Percentiles rank a stretch among this genome's conserved stretches.
phyloP scores from a whole-genome alignment of 92 coral and sea anemone genomes.

The Phenganax stokvisi region DNA sequence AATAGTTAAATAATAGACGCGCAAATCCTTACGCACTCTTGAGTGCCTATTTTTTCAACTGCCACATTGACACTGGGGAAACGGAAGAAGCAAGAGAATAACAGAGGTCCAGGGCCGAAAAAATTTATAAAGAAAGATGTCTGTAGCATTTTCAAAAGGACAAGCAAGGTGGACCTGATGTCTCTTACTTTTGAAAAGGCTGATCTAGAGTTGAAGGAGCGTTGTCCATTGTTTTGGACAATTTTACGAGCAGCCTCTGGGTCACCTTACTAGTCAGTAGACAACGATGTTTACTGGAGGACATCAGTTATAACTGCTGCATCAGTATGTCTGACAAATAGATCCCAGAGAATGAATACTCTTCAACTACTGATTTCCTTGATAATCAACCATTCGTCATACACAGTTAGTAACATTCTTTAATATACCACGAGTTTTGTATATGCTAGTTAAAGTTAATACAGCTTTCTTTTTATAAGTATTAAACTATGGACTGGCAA shows the following conservation, averaged over 20 bases:
- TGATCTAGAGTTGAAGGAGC: constrained; percentile 20
- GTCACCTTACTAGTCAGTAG: background rate
- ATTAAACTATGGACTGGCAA: background rate
- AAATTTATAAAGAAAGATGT: constrained; percentile 30
- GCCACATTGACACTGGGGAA: background rate
- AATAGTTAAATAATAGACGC: no score
- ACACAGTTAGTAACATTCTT: background rate
- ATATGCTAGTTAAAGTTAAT: background rate
- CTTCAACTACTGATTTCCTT: constrained; percentile 4
- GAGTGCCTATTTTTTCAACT: background rate
- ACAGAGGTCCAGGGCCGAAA: background rate
- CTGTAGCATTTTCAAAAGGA: constrained; percentile 14
- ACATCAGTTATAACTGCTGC: constrained; percentile 12
- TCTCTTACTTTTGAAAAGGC: constrained; percentile 17
- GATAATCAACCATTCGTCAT: constrained; percentile 23
- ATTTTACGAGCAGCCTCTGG: constrained; percentile 2
- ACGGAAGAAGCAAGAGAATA: background rate
- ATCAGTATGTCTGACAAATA: background rate
- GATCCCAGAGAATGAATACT: constrained; percentile 16
- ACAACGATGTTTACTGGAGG: background rate
- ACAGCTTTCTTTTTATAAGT: background rate
- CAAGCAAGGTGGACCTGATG: constrained; percentile 15
- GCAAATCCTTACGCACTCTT: no score
- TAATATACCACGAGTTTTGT: background rate
- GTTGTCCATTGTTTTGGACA: constrained; percentile 8